phyloP scores from a whole-genome alignment of 2,888 invertebrate species.

The Eupithecia abbreviata region DNA sequence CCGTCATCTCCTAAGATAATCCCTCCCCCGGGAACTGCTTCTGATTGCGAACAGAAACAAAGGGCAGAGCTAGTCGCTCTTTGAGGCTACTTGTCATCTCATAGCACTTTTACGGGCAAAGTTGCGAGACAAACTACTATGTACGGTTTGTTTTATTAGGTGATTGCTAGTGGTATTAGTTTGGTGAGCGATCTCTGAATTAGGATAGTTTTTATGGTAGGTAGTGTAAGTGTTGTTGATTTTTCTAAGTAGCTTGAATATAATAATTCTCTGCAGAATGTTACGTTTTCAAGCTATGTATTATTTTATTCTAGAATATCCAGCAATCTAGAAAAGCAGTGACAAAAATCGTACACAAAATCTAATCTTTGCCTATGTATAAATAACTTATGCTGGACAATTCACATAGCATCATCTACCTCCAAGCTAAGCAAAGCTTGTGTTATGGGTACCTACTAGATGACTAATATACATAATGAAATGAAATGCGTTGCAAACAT shows the following conservation, averaged over 20 bases:
- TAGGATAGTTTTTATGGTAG: background rate
- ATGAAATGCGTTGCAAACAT: too few species aligned
- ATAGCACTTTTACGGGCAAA: constrained; percentile 23
- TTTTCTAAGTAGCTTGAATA: background rate
- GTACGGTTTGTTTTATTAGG: constrained; percentile 4
- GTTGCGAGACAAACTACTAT: background rate
- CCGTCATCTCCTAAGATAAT: constrained; percentile 60
- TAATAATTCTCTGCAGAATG: too few species aligned
- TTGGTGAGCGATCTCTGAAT: background rate
- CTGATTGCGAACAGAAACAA: constrained; percentile 66
- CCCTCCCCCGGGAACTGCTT: constrained; percentile 61
- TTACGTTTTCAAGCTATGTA: too few species aligned
- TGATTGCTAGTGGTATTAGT: background rate
- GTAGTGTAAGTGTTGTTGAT: background rate
- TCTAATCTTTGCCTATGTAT: too few species aligned
- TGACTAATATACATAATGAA: too few species aligned
- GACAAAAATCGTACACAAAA: too few species aligned
- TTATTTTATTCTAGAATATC: too few species aligned
- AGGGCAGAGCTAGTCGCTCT: constrained; percentile 49
- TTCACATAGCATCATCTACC: too few species aligned
- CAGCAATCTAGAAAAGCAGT: too few species aligned
- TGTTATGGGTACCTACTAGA: too few species aligned
- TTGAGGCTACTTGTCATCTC: constrained; percentile 24
- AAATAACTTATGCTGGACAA: too few species aligned
- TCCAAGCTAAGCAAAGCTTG: too few species aligned